These are phyloP conservation scores for Acanthococcus lagerstroemiae DNA, from an alignment of 2,888 invertebrate species.

Conservation along the genomic window DNA sequence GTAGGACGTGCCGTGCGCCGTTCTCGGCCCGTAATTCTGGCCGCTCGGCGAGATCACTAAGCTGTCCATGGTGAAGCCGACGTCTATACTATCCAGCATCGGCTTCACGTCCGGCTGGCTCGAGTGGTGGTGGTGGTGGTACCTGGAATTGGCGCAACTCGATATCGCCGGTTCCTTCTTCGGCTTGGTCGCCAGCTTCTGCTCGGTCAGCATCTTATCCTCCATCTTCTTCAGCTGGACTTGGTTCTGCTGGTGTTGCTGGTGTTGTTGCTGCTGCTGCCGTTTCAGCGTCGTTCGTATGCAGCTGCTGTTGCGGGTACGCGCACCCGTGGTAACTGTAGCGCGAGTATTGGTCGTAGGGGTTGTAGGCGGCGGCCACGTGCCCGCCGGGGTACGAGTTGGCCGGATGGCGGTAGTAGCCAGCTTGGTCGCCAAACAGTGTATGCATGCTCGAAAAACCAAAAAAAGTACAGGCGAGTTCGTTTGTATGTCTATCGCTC, in stretches of 20 bases:
- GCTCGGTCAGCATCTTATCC: conserved; percentile 41
- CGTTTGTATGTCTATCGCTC: no score
- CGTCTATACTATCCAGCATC: conserved; percentile 11
- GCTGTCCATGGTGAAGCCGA: conserved; percentile 25
- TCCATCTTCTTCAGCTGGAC: conserved; percentile 16
- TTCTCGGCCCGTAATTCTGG: not conserved
- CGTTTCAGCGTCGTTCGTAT: conserved; percentile 60
- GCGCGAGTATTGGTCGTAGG: conserved; percentile 73
- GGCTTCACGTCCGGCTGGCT: conserved; percentile 13
- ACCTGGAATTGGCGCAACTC: conserved; percentile 19
- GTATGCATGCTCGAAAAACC: conserved; percentile 65
- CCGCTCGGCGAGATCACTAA: conserved; percentile 16
- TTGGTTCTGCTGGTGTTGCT: conserved; percentile 31
- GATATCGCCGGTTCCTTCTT: conserved; percentile 31
- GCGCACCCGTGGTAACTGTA: conserved; percentile 54
- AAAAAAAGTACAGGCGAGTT: not conserved
- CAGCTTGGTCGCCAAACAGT: conserved; percentile 83
- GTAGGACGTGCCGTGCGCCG: not conserved
- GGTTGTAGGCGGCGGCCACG: conserved; percentile 48
- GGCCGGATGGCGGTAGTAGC: conserved; percentile 58
- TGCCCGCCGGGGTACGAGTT: conserved; percentile 49
- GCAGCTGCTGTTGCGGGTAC: conserved; percentile 42
- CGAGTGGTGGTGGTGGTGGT: not conserved
- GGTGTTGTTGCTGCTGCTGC: conserved; percentile 49
- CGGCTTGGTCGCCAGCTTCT: conserved; percentile 27